Evolutionary conservation across 2,888 invertebrate species (phyloP).

Genomic region (Hydrotaea cyrtoneurina): DNA sequence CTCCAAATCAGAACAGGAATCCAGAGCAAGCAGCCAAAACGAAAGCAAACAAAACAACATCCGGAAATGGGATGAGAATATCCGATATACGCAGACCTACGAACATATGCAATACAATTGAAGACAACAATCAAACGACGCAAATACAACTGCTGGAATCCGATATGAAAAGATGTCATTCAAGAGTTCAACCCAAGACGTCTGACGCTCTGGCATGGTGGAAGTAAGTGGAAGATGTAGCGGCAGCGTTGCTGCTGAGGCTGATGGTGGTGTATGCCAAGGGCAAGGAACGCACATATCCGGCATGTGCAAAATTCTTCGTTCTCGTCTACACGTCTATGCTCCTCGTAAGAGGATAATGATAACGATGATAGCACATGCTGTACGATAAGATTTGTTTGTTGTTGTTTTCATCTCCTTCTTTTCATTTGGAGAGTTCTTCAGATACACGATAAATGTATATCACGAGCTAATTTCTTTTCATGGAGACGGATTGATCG

Average conservation of each 20-base stretch:
- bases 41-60: conserved; percentile 58
- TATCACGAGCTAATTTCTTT: conserved; percentile 36
- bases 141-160: conserved; percentile 68
- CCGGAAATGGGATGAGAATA: conserved; percentile 67
- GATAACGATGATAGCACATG: conserved; percentile 61
- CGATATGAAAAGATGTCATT: conserved; percentile 67
- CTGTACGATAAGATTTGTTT: conserved; percentile 53
- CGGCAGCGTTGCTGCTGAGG: conserved; percentile 39
- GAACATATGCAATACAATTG: conserved; percentile 41
- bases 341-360: conserved; percentile 61
- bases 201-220: conserved; percentile 8
- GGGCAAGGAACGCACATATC: conserved; percentile 68
- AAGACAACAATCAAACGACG: conserved; percentile 44
- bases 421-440: not conserved
- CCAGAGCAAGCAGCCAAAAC: conserved; percentile 21
- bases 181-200: conserved; percentile 51
- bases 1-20: conserved; percentile 23
- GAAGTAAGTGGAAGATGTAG: not conserved
- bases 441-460: not conserved
- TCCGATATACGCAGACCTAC: conserved; percentile 43
- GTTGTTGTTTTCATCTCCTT: not conserved
- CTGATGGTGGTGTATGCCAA: conserved; percentile 46
- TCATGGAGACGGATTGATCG: not conserved
- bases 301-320: conserved; percentile 74
- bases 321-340: conserved; percentile 32